These are phyloP conservation scores for Latrodectus geometricus DNA, from an alignment of 1,140 invertebrate genomes.

Conservation along the genomic window DNA sequence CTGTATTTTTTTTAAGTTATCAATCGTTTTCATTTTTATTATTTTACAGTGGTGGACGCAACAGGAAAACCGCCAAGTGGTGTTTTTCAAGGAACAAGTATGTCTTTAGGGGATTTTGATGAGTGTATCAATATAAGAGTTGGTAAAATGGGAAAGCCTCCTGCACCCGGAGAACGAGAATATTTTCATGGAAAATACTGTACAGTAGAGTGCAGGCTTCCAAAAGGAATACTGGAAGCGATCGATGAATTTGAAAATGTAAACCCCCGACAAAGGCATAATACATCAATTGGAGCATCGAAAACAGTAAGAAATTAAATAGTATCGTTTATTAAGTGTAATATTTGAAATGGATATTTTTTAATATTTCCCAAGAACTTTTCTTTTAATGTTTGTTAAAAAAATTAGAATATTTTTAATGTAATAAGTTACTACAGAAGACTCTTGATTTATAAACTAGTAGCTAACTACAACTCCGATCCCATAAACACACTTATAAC, in stretches of 20 bases:
- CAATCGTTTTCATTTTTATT: neutral
- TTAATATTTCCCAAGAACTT: too few relatives aligned
- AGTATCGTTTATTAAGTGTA: too few relatives aligned
- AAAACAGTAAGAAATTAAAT: conserved; percentile 33
- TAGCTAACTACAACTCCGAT: too few relatives aligned
- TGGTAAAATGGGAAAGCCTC: neutral
- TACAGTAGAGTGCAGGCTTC: conserved; percentile 45
- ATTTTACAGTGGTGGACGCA: conserved; percentile 61
- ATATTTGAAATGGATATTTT: too few relatives aligned
- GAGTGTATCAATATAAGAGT: conserved; percentile 59
- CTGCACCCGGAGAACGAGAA: neutral
- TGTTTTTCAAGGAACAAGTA: conserved; percentile 54
- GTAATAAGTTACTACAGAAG: too few relatives aligned
- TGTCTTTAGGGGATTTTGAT: conserved; percentile 60
- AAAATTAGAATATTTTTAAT: too few relatives aligned
- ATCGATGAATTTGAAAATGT: conserved; percentile 34
- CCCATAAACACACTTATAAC: too few relatives aligned
- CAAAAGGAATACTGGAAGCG: conserved; percentile 48
- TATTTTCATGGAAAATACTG: conserved; percentile 56
- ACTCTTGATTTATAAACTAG: too few relatives aligned
- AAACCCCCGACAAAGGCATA: neutral
- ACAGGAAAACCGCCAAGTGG: conserved; percentile 61
- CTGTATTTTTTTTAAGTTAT: neutral
- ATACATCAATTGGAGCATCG: conserved; percentile 33
- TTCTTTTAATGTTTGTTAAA: too few relatives aligned